phyloP scores from a whole-genome alignment of 2,888 invertebrate species.

The Drosophila affinis region DNA sequence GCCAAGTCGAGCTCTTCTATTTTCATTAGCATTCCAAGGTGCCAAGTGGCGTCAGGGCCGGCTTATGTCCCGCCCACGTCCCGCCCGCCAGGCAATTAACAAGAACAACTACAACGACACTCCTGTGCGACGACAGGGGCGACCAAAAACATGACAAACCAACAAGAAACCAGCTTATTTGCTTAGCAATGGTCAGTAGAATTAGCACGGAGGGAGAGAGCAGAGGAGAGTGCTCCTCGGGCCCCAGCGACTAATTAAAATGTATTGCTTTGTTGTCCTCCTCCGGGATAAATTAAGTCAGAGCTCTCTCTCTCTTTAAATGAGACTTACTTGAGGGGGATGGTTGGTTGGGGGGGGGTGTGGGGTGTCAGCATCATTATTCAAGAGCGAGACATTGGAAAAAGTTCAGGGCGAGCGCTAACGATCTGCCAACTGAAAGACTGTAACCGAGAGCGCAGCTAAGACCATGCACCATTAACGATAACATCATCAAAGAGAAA shows the following conservation, averaged over 20 bases:
- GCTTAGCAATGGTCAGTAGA: conserved; percentile 50
- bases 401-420: conserved; percentile 39
- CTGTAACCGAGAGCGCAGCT: conserved; percentile 10
- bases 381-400: conserved; percentile 50
- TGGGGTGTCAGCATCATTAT: conserved; percentile 61
- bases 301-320: conserved; percentile 47
- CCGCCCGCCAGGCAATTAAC: conserved; percentile 52
- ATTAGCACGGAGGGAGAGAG: conserved; percentile 36
- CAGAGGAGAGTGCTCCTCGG: too few relatives aligned
- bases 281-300: conserved; percentile 47
- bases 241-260: conserved; percentile 62
- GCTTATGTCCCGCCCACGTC: neutral
- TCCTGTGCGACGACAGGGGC: conserved; percentile 13
- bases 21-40: conserved; percentile 41
- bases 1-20: conserved; percentile 22
- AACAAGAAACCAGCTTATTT: conserved; percentile 46
- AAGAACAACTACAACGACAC: conserved; percentile 53
- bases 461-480: conserved; percentile 71
- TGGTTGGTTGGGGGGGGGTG: neutral
- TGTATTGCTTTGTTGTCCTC: conserved; percentile 52
- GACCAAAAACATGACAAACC: conserved; percentile 47
- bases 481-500: conserved; percentile 79
- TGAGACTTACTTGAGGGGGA: neutral
- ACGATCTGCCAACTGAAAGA: conserved; percentile 48
- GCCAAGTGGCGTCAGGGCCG: neutral